These are phyloP conservation scores for Myoxocephalus aenaeus DNA, from an alignment of 2,797 vertebrate species.

Conservation along the genomic window DNA sequence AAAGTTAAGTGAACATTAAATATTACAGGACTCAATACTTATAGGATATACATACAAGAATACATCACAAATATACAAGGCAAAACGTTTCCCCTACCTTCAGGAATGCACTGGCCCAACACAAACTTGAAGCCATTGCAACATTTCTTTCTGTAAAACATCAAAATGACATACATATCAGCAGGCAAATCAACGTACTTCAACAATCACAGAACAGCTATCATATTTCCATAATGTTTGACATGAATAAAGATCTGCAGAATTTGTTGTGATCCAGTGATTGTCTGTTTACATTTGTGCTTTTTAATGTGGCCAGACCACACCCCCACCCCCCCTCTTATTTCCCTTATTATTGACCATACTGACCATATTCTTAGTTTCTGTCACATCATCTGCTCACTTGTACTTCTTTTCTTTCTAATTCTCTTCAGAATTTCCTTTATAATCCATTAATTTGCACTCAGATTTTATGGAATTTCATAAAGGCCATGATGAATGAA, in stretches of 20 bases:
- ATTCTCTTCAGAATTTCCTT: background rate
- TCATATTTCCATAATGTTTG: background rate
- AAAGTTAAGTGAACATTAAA: slow-evolving; percentile 4
- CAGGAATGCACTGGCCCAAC: slow-evolving; percentile 97
- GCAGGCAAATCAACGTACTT: slow-evolving; percentile 16
- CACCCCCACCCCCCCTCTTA: background rate
- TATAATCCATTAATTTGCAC: background rate
- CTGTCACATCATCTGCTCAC: background rate
- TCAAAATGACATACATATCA: slow-evolving; percentile 21
- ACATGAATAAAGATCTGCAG: background rate
- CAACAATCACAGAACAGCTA: slow-evolving; percentile 10
- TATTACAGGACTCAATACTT: slow-evolving; percentile 13
- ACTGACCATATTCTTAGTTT: background rate
- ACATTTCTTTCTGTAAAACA: slow-evolving; percentile 93
- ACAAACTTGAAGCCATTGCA: slow-evolving; percentile 98
- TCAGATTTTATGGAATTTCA: background rate
- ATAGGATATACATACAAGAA: slow-evolving; percentile 40
- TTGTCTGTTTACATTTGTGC: slow-evolving; percentile 40
- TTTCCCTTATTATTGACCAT: background rate
- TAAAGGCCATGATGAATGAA: background rate
- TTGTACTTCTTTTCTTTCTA: background rate
- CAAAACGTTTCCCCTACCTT: slow-evolving; percentile 87
- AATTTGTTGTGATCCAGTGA: background rate
- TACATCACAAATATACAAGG: slow-evolving; percentile 43
- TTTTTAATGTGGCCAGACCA: slow-evolving; percentile 17